phyloP scores from a whole-genome alignment of 1,140 invertebrate species.

The Bemisia tabaci region DNA sequence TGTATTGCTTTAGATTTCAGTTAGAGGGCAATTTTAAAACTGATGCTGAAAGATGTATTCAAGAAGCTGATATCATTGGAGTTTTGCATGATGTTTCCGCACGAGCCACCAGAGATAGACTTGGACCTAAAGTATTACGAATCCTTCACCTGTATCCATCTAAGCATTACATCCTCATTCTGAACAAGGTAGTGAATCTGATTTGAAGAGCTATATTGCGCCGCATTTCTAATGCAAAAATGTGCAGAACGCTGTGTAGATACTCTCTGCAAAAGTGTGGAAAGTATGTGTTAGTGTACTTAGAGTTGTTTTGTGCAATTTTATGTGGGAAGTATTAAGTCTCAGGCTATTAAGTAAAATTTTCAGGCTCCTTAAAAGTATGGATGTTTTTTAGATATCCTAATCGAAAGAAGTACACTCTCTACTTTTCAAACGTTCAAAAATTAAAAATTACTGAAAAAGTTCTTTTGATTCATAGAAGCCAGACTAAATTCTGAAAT shows the following conservation, averaged over 20 bases:
- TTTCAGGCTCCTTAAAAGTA: no score
- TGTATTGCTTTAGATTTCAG: slow-evolving; percentile 40
- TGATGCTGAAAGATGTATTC: slow-evolving; percentile 47
- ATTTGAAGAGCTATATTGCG: no score
- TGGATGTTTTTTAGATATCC: no score
- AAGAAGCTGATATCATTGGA: slow-evolving; percentile 64
- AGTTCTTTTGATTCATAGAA: no score
- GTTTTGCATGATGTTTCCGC: slow-evolving; percentile 74
- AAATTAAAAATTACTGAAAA: no score
- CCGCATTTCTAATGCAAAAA: no score
- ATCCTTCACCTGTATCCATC: slow-evolving; percentile 46
- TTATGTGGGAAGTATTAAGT: slow-evolving; percentile 3
- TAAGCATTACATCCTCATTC: slow-evolving; percentile 59
- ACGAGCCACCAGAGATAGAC: slow-evolving; percentile 42
- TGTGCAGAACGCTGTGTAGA: no score
- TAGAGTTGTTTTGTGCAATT: slow-evolving; percentile 1
- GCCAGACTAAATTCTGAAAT: no score
- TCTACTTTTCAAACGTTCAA: no score
- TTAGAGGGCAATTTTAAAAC: slow-evolving; percentile 47
- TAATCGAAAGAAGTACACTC: no score
- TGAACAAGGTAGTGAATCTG: slow-evolving; percentile 66
- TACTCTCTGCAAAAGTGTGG: no score
- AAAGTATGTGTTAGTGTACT: slow-evolving; percentile 5
- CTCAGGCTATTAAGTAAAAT: no score
- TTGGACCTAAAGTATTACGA: slow-evolving; percentile 54